Conservation (phyloP, 1,140 invertebrate species). For the Euglossa dilemma region DNA sequence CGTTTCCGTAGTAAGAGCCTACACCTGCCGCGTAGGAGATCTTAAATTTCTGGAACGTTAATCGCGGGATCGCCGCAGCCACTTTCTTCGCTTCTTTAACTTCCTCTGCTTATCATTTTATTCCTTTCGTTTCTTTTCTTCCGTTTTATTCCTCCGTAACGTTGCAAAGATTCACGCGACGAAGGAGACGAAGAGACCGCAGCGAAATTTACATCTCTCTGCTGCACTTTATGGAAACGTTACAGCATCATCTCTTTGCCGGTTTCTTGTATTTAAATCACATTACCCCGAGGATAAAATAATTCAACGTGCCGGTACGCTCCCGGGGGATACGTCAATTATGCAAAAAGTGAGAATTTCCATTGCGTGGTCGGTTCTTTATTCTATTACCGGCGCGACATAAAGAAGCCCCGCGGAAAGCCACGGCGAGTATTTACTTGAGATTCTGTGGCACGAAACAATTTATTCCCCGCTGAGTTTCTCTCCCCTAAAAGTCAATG, state of each 20-base stretch:
- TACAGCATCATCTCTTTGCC: constrained; percentile 20
- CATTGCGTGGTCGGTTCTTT: constrained; percentile 39
- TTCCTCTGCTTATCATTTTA: not conserved
- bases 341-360: constrained; percentile 49
- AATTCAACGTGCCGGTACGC: constrained; percentile 26
- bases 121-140: not conserved
- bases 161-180: not conserved
- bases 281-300: constrained; percentile 41
- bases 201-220: constrained; percentile 26
- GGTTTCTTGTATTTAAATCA: constrained; percentile 41
- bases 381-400: constrained; percentile 43
- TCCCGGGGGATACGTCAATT: constrained; percentile 40
- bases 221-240: constrained; percentile 26
- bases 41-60: constrained; percentile 20
- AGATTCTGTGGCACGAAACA: constrained; percentile 34
- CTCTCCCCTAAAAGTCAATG: constrained; percentile 39
- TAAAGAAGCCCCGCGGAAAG: constrained; percentile 27
- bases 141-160: not conserved
- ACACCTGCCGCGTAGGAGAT: not conserved
- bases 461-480: constrained; percentile 30
- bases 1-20: not conserved
- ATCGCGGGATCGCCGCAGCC: constrained; percentile 8
- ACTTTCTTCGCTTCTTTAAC: not conserved
- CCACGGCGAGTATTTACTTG: constrained; percentile 15
- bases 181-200: not conserved